phyloP scores from a whole-genome alignment of 2,888 invertebrate genomes.

The Hypercompe scribonia region DNA sequence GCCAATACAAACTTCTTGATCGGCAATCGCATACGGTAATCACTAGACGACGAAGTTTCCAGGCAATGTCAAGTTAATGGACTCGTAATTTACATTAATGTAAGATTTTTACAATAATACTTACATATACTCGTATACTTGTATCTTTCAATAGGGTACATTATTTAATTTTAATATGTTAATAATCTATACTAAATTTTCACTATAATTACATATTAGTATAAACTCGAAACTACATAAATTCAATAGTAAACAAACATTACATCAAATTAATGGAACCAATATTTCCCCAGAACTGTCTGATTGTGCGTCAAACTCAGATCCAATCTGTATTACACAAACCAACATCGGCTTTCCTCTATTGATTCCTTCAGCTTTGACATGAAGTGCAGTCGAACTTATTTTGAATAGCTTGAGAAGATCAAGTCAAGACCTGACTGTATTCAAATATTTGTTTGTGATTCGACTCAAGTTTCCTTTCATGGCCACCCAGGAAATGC shows the following conservation, averaged over 20 bases:
- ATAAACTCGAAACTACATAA: neutral
- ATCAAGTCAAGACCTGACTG: constrained; percentile 31
- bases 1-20: too few relatives aligned
- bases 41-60: too few relatives aligned
- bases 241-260: neutral
- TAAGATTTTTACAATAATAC: too few relatives aligned
- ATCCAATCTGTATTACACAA: constrained; percentile 17
- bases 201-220: neutral
- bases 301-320: constrained; percentile 29
- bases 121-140: too few relatives aligned
- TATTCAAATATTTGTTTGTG: constrained; percentile 15
- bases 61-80: too few relatives aligned
- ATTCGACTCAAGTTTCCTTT: neutral
- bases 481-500: neutral
- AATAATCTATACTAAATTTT: too few relatives aligned
- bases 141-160: too few relatives aligned
- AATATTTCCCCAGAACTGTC: neutral
- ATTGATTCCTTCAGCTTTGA: constrained; percentile 41
- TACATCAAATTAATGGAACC: neutral
- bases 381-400: constrained; percentile 38
- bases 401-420: constrained; percentile 34
- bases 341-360: constrained; percentile 16
- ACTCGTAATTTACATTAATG: too few relatives aligned
- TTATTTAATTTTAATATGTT: too few relatives aligned
- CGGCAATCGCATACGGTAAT: too few relatives aligned